Evolutionary conservation across 2,888 invertebrate species (phyloP).

Genomic region (Microplitis manilae): DNA sequence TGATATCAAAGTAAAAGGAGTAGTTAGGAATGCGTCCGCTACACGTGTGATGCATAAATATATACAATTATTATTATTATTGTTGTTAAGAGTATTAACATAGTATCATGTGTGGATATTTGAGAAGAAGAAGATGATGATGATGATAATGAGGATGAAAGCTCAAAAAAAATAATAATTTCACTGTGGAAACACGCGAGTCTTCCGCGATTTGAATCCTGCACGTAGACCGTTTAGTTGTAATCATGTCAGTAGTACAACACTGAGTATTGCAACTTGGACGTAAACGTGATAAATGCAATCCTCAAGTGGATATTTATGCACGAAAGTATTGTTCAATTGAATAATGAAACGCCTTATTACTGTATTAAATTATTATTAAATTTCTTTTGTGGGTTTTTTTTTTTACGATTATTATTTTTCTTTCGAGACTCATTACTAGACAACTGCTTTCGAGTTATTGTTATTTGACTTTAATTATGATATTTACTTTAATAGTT

Average conservation of each 20-base stretch:
- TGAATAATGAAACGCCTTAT: neutral
- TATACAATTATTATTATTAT: neutral
- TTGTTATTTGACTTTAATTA: neutral
- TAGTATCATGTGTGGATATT: neutral
- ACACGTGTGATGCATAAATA: neutral
- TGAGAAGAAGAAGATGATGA: slow-evolving; percentile 1
- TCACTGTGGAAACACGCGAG: slow-evolving; percentile 51
- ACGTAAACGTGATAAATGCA: neutral
- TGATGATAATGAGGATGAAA: slow-evolving; percentile 10
- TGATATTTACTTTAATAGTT: no score
- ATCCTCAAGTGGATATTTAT: neutral
- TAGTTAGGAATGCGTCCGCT: neutral
- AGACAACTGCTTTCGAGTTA: neutral
- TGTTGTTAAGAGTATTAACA: neutral
- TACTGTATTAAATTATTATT: neutral
- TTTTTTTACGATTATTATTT: neutral
- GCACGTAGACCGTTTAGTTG: slow-evolving; percentile 46
- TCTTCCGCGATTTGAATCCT: slow-evolving; percentile 45
- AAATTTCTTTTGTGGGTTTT: neutral
- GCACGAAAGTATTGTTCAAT: slow-evolving; percentile 1
- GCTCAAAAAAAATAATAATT: slow-evolving; percentile 39
- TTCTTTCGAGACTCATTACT: neutral
- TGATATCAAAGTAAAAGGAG: neutral
- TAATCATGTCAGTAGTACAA: slow-evolving; percentile 59
- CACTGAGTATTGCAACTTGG: neutral